Evolutionary conservation across 2,113 vertebrate species (phyloP), one percentile per base, ranked within the genome.

Genomic region (Beaufortia kweichowensis): DNA sequence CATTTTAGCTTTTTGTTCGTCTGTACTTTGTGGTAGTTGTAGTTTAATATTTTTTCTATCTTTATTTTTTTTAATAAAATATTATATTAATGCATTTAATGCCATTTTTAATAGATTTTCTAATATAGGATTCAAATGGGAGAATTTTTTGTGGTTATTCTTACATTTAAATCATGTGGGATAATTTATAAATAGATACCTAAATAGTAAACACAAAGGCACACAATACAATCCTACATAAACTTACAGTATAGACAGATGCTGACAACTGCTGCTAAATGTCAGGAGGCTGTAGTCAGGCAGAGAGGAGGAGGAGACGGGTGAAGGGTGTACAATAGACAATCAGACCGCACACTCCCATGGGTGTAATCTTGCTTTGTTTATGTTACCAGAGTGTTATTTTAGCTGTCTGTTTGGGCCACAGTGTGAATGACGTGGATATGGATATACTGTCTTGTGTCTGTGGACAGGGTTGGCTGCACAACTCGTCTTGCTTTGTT

Each of bases 331-430:
- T 76, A 80, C 74, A 83, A 82, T 59, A 79, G 78, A 67, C 85
- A 83, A 80, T 81, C 85, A 88, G 83, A 85, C 89, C 86, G 86
- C 86, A 79, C 87, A 86, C 85, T 90, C 90, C 89, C 90, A 86
- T 89, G 91, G 87, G 90, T 89, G 89, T 92, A 90, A 91, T 92
- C 87, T 88, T 85, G 90, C 89, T 91, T 89, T 92, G 88, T 92
- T 92, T 91, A 91, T 84, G 84, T 87, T 88, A 89, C 89, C 88
- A 90, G 89, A 86, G 87, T 88, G 85, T 91, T 91, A 90, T 91
- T 91, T 81, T 91, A 88, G 88, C 89, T 91, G 91, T 92, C 91
- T 89, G 89, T 89, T 89, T 88, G 87, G 86, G 87, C 86, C 88
- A 89, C 88, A 87, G 84, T 87, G 85, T 87, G 87, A 90, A 85